Base-by-base conservation (phyloP, 2,888 invertebrate species). In the Ashinkailepas kermadecensis region DNA sequence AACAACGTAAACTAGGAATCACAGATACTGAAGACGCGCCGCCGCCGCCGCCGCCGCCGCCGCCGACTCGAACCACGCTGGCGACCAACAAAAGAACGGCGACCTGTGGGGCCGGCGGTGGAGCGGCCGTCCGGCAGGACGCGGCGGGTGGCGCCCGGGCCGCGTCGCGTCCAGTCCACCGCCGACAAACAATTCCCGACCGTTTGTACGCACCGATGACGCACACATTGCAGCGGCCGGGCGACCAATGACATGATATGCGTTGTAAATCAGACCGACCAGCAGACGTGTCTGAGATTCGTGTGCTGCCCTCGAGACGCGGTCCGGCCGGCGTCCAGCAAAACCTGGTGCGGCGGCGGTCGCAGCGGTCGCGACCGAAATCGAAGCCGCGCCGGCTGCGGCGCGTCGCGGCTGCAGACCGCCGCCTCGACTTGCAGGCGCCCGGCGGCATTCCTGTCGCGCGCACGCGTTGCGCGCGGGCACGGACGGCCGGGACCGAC, bases 1-100 rank as follows among this genome's bases (percentile, higher is more conserved):
- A 74, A 74, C 74, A 74, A 74, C 56, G 74, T 56, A 74, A 74
- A 74, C 74, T 74, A 74, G 74, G 74, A 74, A 74, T 74, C 74
- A 74, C 74, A 74, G 74, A 74, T 74, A 74, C 74, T 74, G 74
- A 56, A 54, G 74, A 74, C 74, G 56, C 59, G 15, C 15, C 70
- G 25, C 25, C 39, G 39, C 39, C 39, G 15, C 15, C 70, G 25
- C 25, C 39, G 39, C 39, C 39, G 39, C 7, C 70, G 70, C 70
- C 70, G 13, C 12, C 70, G 39, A 70, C 70, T 13, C 15, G 39
- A 13, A 39, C 70, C 39, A 0, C 23, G 39, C 39, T 39, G 2
- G 23, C 65, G 65, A 67, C 39, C 15, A 13, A 23, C 70, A 13
- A 70, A 13, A 13, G 70, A 70, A 12, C 39, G 25, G 11, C 39